Base-by-base conservation (phyloP, 1,140 invertebrate species). In the Panagrolaimus sp. region DNA sequence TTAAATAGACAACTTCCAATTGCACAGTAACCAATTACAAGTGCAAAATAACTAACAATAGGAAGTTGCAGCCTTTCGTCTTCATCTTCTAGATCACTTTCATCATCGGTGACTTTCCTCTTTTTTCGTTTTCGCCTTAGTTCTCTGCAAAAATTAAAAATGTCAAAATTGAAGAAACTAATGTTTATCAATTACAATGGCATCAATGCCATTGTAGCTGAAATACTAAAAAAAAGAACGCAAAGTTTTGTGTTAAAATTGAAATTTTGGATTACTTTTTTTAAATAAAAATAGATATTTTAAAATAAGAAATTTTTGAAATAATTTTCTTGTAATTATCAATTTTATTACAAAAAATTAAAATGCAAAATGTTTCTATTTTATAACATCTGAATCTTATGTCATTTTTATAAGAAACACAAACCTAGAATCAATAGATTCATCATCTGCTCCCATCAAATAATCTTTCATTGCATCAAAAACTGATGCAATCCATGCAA, bases 1-100 rank as follows among this genome's bases (percentile, higher is more conserved):
- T 81, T 82, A 66, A 82, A 82, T 11, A 82, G 53, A n/a, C 82
- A 62, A 72, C 77, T 78, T 23, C 81, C 80, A n/a, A 82, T 68
- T 42, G 82, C 74, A 69, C 80, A 82, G 65, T 82, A 82, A 14
- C 81, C 79, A 13, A 82, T 72, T 47, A 82, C 80, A 3, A 82
- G 69, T 4, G 77, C 80, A 65, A 82, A 82, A 65, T 82, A 82
- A 47, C 78, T 76, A 47, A 78, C 72, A 53, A 82, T 82, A n/a
- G 80, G 80, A 1, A 82, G 69, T 71, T 82, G 79, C 3, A 80
- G 66, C 13, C 80, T 70, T 65, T 83, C 77, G 9, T 77, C 77
- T n/a, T 82, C 80, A 16, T 81, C 77, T 25, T 78, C 69, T 23
- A 67, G 67, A 9, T 81, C 78, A 4, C 66, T 72, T 9, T 80